phyloP scores from a whole-genome alignment of 2,113 vertebrate genomes.

The Gallinago jamesoni region DNA sequence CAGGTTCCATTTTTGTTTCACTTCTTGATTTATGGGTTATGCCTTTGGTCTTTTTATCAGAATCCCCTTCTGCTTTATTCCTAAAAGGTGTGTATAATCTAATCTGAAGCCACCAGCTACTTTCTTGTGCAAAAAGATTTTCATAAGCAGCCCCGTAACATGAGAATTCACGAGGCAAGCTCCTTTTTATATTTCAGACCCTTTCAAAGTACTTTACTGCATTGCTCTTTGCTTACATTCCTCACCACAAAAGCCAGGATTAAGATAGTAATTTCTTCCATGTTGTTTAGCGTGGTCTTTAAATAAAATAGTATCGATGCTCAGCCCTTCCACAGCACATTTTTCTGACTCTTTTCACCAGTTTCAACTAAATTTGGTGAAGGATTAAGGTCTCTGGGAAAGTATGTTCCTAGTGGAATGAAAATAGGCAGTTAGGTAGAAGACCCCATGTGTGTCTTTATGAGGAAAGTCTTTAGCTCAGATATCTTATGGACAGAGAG shows the following conservation, averaged over 20 bases:
- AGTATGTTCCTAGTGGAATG: not conserved
- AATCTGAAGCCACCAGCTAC: conserved; percentile 49
- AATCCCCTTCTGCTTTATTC: conserved; percentile 44
- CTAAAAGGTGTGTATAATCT: conserved; percentile 39
- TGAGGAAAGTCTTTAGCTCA: not conserved
- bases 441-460: fast-evolving
- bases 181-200: not conserved
- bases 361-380: not conserved
- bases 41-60: conserved; percentile 60
- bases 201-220: not conserved
- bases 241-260: not conserved
- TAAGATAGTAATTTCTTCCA: not conserved
- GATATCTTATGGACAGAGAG: not conserved
- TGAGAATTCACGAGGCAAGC: not conserved
- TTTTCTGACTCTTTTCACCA: not conserved
- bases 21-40: conserved; percentile 59
- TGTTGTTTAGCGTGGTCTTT: not conserved
- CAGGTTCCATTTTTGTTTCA: conserved; percentile 52
- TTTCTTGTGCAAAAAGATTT: conserved; percentile 15
- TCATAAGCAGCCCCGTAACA: not conserved
- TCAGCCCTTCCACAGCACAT: not conserved
- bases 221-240: not conserved
- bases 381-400: not conserved
- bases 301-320: not conserved
- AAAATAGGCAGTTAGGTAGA: not conserved